Evolutionary conservation across 2,888 invertebrate genomes (phyloP), one percentile per base, ranked within the genome.

Genomic region (Ditula angustiorana): DNA sequence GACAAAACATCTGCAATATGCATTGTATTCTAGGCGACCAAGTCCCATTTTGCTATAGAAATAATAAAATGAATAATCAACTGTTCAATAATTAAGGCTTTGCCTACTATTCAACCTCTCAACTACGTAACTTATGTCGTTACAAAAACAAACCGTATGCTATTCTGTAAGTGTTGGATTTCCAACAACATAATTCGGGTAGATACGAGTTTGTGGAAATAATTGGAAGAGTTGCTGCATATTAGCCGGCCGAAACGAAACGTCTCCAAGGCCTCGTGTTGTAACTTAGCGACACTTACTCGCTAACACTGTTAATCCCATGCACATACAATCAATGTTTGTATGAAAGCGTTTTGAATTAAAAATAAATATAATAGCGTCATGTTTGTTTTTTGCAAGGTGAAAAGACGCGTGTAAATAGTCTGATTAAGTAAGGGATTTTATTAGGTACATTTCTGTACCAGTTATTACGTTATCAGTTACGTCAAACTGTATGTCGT

Each of bases 261-360:
- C 28, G 50, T 53, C 33, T 1, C 13, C 53, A 53, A 53, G 53
- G 53, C 23, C 61, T 57, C 3, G 46, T 53, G 55, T 21, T 62
- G 62, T 67, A 53, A 61, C 41, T 24, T 24, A 44, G 33, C 23
- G 65, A 55, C 55, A 56, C 65, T 30, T 47, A 16, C 50, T n/a
- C 44, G 37, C 61, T 46, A 66, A 66, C 41, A 49, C 13, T 46
- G 24, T 24, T 46, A 46, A 46, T 46, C 5, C 24, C 24, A 23
- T 7, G 16, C 24, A 23, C 11, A 24, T n/a, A 46, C 10, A 23
- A 23, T 21, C 23, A 23, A 46, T 46, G 19, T 5, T 46, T 49
- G 13, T 49, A 49, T 26, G 49, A 35, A 55, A 64, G 44, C 30
- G 23, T n/a, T 28, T 37, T 8, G 8, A 35, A 35, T 13, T 13